These are phyloP conservation scores for Diadegma fenestrale DNA, from an alignment of 2,888 invertebrate genomes.

Conservation along the genomic window DNA sequence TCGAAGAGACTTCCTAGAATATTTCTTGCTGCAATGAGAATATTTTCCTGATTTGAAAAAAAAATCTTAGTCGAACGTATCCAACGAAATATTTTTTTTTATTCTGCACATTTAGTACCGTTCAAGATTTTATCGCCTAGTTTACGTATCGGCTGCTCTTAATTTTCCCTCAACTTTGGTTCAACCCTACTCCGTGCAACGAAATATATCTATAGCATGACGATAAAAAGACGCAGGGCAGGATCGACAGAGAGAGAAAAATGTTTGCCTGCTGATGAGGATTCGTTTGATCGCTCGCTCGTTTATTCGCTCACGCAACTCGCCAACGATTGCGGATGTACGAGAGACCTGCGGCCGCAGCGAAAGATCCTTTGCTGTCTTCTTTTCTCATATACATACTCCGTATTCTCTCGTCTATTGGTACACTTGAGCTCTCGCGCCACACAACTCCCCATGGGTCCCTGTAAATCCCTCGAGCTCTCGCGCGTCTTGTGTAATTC, in stretches of 20 bases:
- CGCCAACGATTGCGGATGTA: conserved; percentile 53
- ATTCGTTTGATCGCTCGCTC: conserved; percentile 58
- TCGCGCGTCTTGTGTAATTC: conserved; percentile 60
- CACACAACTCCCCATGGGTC: conserved; percentile 40
- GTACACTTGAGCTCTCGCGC: conserved; percentile 31
- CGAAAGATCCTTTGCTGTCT: conserved; percentile 60
- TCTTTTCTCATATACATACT: not conserved
- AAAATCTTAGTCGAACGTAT: too few species aligned
- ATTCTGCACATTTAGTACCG: conserved; percentile 7
- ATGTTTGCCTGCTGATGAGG: conserved; percentile 49
- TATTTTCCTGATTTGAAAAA: too few species aligned
- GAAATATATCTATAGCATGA: conserved; percentile 33
- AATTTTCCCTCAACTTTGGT: not conserved
- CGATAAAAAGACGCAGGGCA: not conserved
- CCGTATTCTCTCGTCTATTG: conserved; percentile 47
- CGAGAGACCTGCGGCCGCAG: conserved; percentile 40
- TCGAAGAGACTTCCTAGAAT: too few species aligned
- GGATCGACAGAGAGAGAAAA: conserved; percentile 10
- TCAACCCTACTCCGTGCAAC: conserved; percentile 2
- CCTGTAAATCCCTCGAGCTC: conserved; percentile 39
- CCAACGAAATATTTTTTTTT: too few species aligned
- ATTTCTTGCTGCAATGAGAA: too few species aligned
- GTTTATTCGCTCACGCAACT: conserved; percentile 62
- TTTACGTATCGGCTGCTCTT: conserved; percentile 12
- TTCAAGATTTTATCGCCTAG: conserved; percentile 1